Evolutionary conservation across 2,888 invertebrate genomes (phyloP), one percentile per base, ranked within the genome.

Genomic region (Dasypogon diadema): DNA sequence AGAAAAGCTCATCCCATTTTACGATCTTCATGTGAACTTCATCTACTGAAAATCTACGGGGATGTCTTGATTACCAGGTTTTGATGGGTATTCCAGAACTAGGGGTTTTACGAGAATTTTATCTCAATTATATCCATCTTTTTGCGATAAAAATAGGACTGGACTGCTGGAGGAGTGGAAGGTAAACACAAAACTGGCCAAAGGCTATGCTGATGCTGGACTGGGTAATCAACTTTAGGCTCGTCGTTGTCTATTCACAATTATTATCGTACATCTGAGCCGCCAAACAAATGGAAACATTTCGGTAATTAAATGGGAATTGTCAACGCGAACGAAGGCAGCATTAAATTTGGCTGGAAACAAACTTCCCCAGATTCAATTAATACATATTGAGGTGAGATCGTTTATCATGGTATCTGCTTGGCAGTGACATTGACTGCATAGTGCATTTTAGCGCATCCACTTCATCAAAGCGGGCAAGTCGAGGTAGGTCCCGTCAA

Each of bases 41-140:
- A 16, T 56, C 30, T 6, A 16, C 24, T 56, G n/a, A 56, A 56
- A 56, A 56, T 51, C 16, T 51, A 2, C n/a, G 8, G 21, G n/a
- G 21, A 30, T 10, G 26, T n/a, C 30, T 14, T 30, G 34, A 70
- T 70, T 54, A 70, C 30, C 70, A 51, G 26, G 34, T 34, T 70
- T 70, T 70, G 70, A 70, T 54, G 70, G 48, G 70, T 26, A 54
- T 54, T 70, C 54, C 54, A 54, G 18, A 18, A 18, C 54, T 30
- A 51, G 30, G 21, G 22, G 54, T 70, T 70, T 70, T 51, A 70
- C 70, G 70, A 70, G 54, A 54, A 30, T 46, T 34, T 70, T 70
- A 70, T 70, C 70, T 70, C 30, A 54, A 70, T 70, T 70, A 70
- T 70, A 54, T 34, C 54, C 70, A n/a, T 34, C 54, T 70, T 54